Base-by-base conservation (phyloP, 2,888 invertebrate species). In the Drosophila neotestacea region DNA sequence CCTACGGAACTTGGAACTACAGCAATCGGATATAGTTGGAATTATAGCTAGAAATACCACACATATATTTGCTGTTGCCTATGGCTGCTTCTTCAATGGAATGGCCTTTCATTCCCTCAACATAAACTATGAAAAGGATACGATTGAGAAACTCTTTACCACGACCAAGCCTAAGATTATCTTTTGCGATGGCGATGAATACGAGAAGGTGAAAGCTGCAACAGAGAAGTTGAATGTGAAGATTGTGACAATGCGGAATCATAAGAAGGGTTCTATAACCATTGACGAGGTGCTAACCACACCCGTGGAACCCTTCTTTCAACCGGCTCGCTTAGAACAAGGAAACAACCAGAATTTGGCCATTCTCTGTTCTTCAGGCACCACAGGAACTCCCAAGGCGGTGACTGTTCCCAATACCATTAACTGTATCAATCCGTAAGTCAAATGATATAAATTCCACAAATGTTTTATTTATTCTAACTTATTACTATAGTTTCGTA, bases 361-460 rank as follows among this genome's bases (percentile, higher is more conserved):
- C 1, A 88, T 91, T 64, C 60, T 89, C 0, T 85, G 89, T 36
- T 78, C 90, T 0, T 87, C 89, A n/a, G 90, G 90, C 10, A 87
- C 88, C 1, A 90, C 88, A 0, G 90, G 90, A 2, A 30, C 63
- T 5, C 86, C 88, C 2, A 90, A 90, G 59, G 80, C 78, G 13
- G 83, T 52, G 59, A 84, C 70, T 1, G 0, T 52, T 6, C 44
- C 61, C 0, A 50, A 70, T 3, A 32, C 32, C 6, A 32, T 32
- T 0, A 7, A 22, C 22, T 22, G 22, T 22, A 2, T 22, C 22
- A 32, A 32, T 32, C 32, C 32, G 32, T 32, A 32, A 32, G 32
- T 32, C 32, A 32, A 32, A 32, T 6, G 1, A 32, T 32, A 7
- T 6, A 2, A 6, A 6, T 9, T 7, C 30, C 7, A 30, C 32